Evolutionary conservation across 2,113 vertebrate species (phyloP).

Genomic region (Ciconia maguari): DNA sequence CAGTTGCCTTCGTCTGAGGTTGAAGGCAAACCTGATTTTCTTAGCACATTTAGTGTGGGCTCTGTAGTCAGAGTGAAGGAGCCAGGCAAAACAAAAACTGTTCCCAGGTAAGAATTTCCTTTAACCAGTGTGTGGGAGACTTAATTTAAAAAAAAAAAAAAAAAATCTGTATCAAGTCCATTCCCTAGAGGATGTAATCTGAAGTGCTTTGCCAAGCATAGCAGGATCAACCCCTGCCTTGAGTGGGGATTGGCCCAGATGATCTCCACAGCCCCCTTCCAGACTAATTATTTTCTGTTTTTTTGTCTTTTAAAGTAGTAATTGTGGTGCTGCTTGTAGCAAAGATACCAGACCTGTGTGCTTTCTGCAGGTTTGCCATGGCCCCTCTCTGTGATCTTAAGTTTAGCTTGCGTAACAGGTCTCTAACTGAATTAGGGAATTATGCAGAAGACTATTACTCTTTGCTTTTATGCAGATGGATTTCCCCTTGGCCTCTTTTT

Average conservation of each 20-base stretch:
- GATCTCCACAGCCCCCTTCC: not conserved
- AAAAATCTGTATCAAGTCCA: accelerated
- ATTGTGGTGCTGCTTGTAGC: not conserved
- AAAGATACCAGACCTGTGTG: not conserved
- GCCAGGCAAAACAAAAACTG: not conserved
- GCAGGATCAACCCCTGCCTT: not conserved
- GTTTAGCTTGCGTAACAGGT: not conserved
- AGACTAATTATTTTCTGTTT: not conserved
- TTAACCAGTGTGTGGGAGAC: not conserved
- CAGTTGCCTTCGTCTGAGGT: not conserved
- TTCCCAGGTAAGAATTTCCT: not conserved
- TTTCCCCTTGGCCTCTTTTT: not conserved
- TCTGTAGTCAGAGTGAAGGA: not conserved
- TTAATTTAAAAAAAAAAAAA: not conserved
- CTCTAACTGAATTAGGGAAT: not conserved
- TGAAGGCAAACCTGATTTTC: not conserved
- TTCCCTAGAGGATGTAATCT: not conserved
- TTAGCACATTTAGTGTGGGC: not conserved
- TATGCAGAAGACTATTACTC: not conserved
- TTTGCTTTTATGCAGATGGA: not conserved
- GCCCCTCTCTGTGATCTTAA: not conserved
- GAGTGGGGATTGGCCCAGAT: not conserved
- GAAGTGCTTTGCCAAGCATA: not conserved
- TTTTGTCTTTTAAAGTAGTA: not conserved
- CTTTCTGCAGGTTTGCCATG: not conserved